Conservation (phyloP, 2,797 vertebrate species). For the Eremophila alpestris region DNA sequence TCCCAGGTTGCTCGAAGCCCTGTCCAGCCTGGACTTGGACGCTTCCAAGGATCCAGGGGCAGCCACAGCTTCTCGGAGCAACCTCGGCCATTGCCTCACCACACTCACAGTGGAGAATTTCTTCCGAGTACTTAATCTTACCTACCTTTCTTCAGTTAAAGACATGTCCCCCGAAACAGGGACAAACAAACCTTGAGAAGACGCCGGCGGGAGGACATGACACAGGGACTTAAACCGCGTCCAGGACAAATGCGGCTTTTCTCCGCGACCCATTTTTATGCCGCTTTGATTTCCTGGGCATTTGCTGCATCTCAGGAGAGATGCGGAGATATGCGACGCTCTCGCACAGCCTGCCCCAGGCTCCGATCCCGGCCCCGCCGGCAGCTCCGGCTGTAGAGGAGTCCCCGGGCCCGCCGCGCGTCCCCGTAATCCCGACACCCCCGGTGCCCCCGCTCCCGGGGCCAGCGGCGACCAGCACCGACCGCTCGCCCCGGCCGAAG, state of each 20-base stretch:
- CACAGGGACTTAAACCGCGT: background rate
- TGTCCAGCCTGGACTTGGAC: background rate
- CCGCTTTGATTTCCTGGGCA: background rate
- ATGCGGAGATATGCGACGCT: background rate
- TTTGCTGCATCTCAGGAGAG: background rate
- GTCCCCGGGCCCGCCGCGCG: background rate
- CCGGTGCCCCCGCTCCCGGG: background rate
- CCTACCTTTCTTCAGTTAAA: background rate
- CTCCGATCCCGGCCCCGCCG: too few relatives aligned
- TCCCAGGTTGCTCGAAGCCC: background rate
- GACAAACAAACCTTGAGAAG: background rate
- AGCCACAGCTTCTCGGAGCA: background rate
- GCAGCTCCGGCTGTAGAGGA: background rate
- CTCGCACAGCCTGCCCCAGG: background rate
- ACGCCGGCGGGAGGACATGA: rapidly evolving
- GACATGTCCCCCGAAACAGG: background rate
- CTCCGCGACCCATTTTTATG: background rate
- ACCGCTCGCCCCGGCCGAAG: background rate
- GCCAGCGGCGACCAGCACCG: background rate
- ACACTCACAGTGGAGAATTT: background rate
- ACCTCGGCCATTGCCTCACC: background rate
- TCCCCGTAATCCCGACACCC: background rate
- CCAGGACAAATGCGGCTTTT: background rate
- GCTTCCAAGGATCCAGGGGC: background rate
- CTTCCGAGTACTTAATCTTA: background rate